These are phyloP conservation scores for Fabriciana adippe DNA, from an alignment of 2,888 invertebrate species.

Conservation along the genomic window DNA sequence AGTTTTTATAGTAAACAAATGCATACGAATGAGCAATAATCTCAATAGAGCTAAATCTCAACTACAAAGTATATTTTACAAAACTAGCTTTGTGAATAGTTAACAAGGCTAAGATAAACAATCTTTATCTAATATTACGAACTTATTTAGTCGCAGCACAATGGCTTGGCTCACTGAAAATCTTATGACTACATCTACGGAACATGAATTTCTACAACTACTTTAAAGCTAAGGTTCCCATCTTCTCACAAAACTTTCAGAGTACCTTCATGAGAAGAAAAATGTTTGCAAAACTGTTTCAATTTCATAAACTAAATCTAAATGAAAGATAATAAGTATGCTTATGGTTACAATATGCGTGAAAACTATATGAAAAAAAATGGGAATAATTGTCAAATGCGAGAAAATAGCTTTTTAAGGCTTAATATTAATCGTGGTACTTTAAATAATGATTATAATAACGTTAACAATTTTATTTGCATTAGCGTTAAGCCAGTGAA, in stretches of 20 bases:
- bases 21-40: slow-evolving; percentile 58
- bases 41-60: slow-evolving; percentile 51
- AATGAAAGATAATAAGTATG: slow-evolving; percentile 59
- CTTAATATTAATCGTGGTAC: slow-evolving; percentile 45
- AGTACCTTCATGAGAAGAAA: slow-evolving; percentile 80
- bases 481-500: slow-evolving; percentile 66
- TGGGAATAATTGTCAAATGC: slow-evolving; percentile 56
- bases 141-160: slow-evolving; percentile 57
- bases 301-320: slow-evolving; percentile 64
- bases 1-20: slow-evolving; percentile 45
- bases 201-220: slow-evolving; percentile 72
- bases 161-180: slow-evolving; percentile 60
- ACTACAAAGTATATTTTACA: slow-evolving; percentile 63
- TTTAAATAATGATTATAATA: slow-evolving; percentile 33
- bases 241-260: slow-evolving; percentile 80
- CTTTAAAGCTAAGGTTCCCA: slow-evolving; percentile 74
- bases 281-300: slow-evolving; percentile 82
- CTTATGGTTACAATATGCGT: slow-evolving; percentile 53
- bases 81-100: slow-evolving; percentile 63
- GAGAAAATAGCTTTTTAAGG: slow-evolving; percentile 58
- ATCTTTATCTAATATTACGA: slow-evolving; percentile 51
- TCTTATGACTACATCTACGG: slow-evolving; percentile 74
- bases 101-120: slow-evolving; percentile 55
- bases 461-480: slow-evolving; percentile 45
- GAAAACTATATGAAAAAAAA: slow-evolving; percentile 69